Evolutionary conservation across 2,888 invertebrate species (phyloP).

Genomic region (Poecilus cupreus): DNA sequence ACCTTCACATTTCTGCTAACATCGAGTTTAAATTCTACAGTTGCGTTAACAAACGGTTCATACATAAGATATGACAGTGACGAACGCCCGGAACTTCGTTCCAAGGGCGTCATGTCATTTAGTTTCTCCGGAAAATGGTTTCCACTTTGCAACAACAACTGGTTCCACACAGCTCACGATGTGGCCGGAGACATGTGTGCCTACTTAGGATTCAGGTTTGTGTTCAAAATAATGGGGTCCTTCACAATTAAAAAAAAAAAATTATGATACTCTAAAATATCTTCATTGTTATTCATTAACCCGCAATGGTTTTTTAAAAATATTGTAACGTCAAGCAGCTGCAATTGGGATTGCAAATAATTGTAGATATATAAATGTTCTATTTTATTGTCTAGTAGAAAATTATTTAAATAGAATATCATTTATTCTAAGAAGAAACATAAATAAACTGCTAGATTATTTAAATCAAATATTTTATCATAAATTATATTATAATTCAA

Average conservation of each 20-base stretch:
- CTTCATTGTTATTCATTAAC: no score
- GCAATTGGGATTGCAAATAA: no score
- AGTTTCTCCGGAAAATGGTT: conserved; percentile 80
- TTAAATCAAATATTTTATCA: no score
- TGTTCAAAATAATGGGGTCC: background rate
- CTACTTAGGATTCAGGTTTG: conserved; percentile 81
- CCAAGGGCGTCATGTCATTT: conserved; percentile 79
- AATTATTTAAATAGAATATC: no score
- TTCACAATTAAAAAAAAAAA: background rate
- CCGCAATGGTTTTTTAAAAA: no score
- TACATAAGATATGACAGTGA: conserved; percentile 77
- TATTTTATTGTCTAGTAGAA: no score
- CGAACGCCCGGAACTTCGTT: conserved; percentile 76
- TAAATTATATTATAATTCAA: no score
- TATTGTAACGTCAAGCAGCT: no score
- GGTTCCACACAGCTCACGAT: conserved; percentile 72
- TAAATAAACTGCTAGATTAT: no score
- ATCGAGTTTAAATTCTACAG: conserved; percentile 70
- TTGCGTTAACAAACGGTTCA: conserved; percentile 80
- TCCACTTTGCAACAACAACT: conserved; percentile 77
- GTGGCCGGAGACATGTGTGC: conserved; percentile 78
- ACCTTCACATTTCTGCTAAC: background rate
- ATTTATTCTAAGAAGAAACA: no score
- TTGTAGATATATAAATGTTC: no score
- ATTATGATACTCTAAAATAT: no score